These are phyloP conservation scores for Drosophila tropicalis DNA, from an alignment of 1,140 invertebrate species.

Conservation along the genomic window DNA sequence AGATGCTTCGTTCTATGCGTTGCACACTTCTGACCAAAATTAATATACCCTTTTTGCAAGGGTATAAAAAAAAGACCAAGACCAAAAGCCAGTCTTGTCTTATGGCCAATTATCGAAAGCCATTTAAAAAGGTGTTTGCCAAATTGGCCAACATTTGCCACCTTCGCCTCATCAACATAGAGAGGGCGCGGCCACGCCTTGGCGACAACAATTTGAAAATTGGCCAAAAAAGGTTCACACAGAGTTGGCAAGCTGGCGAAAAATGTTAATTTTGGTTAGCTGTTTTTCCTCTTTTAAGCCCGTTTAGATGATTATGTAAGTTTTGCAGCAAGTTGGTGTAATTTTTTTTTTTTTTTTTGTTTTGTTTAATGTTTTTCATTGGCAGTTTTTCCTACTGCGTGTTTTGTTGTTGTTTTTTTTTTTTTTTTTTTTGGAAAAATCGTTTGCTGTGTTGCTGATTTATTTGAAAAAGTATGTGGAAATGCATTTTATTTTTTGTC, in stretches of 20 bases:
- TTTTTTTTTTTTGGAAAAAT: constrained; percentile 25
- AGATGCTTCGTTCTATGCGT: too few relatives aligned
- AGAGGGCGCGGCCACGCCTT: constrained; percentile 7
- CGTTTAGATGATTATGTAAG: constrained; percentile 22
- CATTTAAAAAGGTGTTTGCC: constrained; percentile 17
- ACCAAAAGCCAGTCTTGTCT: constrained; percentile 2
- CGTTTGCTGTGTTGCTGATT: constrained; percentile 25
- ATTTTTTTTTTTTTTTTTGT: constrained; percentile 52
- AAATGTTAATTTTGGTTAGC: constrained; percentile 44
- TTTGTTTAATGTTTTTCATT: constrained; percentile 31
- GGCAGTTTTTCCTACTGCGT: constrained; percentile 57
- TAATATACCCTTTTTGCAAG: too few relatives aligned
- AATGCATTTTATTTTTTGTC: constrained; percentile 28
- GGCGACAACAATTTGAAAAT: constrained; percentile 16
- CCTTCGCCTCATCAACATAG: not conserved
- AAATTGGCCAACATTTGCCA: constrained; percentile 2
- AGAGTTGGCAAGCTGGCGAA: constrained; percentile 32
- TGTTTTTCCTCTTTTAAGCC: constrained; percentile 15
- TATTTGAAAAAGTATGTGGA: constrained; percentile 59
- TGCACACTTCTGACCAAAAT: too few relatives aligned
- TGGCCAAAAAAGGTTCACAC: constrained; percentile 29
- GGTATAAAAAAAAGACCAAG: not conserved
- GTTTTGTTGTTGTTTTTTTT: too few relatives aligned
- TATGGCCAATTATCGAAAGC: constrained; percentile 23
- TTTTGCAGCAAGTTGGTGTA: constrained; percentile 25